Evolutionary conservation across 37 sponge, comb jelly and placozoan genomes (phyloP), one percentile per base, ranked within the genome.

Genomic region (Tethya wilhelma): DNA sequence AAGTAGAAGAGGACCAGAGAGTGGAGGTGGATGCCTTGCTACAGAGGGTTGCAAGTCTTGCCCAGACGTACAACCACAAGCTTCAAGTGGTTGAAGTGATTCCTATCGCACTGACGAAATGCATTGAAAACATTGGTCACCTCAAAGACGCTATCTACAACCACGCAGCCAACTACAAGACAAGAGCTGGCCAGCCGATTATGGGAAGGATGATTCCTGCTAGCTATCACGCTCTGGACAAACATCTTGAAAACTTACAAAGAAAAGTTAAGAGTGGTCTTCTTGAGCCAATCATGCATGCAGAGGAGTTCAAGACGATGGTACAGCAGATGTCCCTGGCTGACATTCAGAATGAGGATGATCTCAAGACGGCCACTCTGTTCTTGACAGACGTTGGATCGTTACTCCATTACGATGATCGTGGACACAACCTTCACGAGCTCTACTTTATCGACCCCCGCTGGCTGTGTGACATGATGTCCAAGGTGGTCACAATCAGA

Each of bases 381-480:
- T 92, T 92, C 77, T 71, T 88, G 30, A 85, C 90, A 23, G 76
- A 92, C 20, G 73, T 83, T 3, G 93, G 93, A 44, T 69, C 84
- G 14, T 56, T 92, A 57, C 92, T 91, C n/a, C 89, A 92, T 58
- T 92, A 86, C 69, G 85, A 88, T 71, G 93, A 92, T 42, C 68
- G 83, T 9, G 74, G 74, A 26, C 68, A 75, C 77, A 68, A 82
- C 40, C 81, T 92, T 17, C 46, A 78, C 55, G 85, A 92, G 56
- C 76, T 92, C 32, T 82, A 84, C 69, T 92, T 92, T 56, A 59
- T 84, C 63, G 84, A 92, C 42, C 93, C 93, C 11, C 69, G 69
- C 37, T 92, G 93, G 93, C 76, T 92, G n/a, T 88, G 90, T 62
- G 81, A 94, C 58, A 78, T 94, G 86, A 94, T 94, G 86, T 83